Evolutionary conservation across 2,888 invertebrate genomes (phyloP), one percentile per base, ranked within the genome.

Genomic region (Drosophila vallismaia): DNA sequence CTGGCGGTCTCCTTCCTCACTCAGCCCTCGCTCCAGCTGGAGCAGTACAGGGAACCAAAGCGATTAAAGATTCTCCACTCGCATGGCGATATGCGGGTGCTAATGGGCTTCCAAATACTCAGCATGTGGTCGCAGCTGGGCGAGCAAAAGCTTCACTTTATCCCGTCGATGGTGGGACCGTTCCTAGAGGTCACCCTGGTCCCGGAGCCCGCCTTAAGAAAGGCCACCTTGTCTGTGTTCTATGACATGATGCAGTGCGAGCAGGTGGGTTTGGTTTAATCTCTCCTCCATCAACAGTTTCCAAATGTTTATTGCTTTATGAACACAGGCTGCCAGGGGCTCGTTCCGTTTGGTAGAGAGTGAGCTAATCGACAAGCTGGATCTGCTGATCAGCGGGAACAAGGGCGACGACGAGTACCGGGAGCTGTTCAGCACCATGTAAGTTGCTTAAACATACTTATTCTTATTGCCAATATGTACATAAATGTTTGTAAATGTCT

Each of bases 221-320:
- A 97, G 78, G 97, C 97, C 0, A 98, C 98, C 0, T 92, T 98
- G 9, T 97, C 97, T 6, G 97, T 98, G 46, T 96, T 98, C 83
- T 98, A 97, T 85, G 97, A 98, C 80, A 96, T 99, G 94, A 98
- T 99, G 96, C 97, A 98, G 77, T 97, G 97, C 83, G 98, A 98
- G 89, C 95, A 93, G 93, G 88, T 91, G 56, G 51, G 73, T 52
- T 1, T 1, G 14, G 4, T n/a, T 12, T 19, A 5, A 0, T 7
- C 24, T 10, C 6, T 26, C 28, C 2, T 6, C 44, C 3, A 24
- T 24, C 29, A 7, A 19, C 4, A 3, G 8, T 8, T 8, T 8
- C 40, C 19, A 3, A 42, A 60, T 36, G 12, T 29, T 51, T 24
- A 8, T 42, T 40, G 2, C 24, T 33, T 14, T 45, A 33, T 24